These are phyloP conservation scores for Indri indri DNA, from an alignment of 2,113 vertebrate species.

Conservation along the genomic window DNA sequence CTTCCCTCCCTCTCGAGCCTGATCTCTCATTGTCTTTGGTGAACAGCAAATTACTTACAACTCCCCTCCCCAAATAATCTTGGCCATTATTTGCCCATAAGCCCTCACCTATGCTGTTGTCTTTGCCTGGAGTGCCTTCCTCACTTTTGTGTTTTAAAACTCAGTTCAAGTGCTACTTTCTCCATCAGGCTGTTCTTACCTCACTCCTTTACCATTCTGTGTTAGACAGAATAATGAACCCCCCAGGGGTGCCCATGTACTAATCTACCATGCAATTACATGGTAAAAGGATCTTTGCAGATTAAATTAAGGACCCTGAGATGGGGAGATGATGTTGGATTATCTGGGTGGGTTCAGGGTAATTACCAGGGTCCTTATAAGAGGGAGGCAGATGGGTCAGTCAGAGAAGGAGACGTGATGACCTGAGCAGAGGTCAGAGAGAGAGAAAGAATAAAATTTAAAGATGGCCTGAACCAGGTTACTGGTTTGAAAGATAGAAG, in stretches of 20 bases:
- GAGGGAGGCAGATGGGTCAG: background rate
- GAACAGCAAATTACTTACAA: background rate
- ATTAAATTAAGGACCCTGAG: background rate
- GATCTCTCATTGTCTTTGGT: background rate
- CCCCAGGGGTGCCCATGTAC: background rate
- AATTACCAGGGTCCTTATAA: background rate
- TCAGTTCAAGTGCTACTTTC: background rate
- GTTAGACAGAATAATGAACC: background rate
- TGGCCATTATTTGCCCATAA: background rate
- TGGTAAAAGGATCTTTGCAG: background rate
- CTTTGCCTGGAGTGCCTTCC: background rate
- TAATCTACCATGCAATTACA: background rate
- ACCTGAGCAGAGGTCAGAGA: background rate
- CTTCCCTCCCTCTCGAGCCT: background rate
- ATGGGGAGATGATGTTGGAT: background rate
- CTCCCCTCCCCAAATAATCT: background rate
- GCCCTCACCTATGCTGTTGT: background rate
- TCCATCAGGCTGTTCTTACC: background rate
- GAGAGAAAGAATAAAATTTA: background rate
- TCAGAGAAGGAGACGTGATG: background rate
- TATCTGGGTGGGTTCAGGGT: background rate
- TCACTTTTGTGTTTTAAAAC: background rate
- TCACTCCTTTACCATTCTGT: background rate
- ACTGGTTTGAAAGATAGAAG: background rate
- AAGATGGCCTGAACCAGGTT: background rate